These are phyloP conservation scores for Phaetusa simplex DNA, from an alignment of 2,113 vertebrate species.

Conservation along the genomic window DNA sequence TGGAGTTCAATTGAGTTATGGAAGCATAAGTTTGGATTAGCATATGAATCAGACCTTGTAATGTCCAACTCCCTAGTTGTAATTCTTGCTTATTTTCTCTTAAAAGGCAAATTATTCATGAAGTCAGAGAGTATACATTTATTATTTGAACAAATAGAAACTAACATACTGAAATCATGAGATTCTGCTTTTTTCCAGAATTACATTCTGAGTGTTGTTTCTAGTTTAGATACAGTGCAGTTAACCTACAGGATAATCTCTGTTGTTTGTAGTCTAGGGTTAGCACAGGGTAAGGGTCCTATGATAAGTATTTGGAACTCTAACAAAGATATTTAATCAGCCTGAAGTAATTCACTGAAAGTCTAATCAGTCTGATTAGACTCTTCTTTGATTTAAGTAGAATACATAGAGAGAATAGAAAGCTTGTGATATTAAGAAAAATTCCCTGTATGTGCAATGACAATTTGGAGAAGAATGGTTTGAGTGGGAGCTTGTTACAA, in stretches of 20 bases:
- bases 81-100: neutral
- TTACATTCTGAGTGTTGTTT: neutral
- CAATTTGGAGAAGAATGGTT: neutral
- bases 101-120: neutral
- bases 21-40: neutral
- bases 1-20: neutral
- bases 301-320: neutral
- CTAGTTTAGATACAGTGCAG: neutral
- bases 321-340: neutral
- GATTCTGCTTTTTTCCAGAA: neutral
- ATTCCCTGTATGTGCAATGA: neutral
- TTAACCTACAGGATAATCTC: neutral
- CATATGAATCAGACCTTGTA: neutral
- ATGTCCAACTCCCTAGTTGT: neutral
- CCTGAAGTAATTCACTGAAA: neutral
- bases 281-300: neutral
- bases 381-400: neutral
- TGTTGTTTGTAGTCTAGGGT: neutral
- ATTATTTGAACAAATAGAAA: neutral
- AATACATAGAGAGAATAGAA: neutral
- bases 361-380: neutral
- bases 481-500: neutral
- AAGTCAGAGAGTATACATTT: neutral
- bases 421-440: neutral
- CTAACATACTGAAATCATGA: neutral